Conservation (phyloP, 1,140 invertebrate genomes). For the Sminthurides bifidus region DNA sequence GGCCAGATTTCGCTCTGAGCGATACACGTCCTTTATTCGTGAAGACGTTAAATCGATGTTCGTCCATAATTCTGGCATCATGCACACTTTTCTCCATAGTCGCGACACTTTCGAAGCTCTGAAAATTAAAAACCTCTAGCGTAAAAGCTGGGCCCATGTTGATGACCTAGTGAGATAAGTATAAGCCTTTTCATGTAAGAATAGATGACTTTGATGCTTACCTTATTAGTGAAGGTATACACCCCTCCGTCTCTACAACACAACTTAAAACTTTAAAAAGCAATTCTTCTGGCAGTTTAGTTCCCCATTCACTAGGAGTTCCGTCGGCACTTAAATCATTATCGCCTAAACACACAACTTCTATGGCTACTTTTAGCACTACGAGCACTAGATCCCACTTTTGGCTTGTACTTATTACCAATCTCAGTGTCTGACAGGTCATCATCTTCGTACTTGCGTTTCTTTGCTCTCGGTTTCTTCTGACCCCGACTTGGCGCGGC, state of each 20-base stretch:
- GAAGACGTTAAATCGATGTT: constrained; percentile 57
- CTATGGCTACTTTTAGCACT: background rate
- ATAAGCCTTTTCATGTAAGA: constrained; percentile 22
- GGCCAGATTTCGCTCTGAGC: constrained; percentile 54
- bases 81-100: constrained; percentile 56
- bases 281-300: constrained; percentile 49
- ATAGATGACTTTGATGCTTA: constrained; percentile 34
- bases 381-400: constrained; percentile 7
- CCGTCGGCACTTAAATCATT: constrained; percentile 16
- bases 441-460: constrained; percentile 37
- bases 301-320: constrained; percentile 46
- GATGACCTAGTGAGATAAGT: background rate
- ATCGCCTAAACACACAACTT: background rate
- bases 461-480: constrained; percentile 37
- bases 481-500: constrained; percentile 9
- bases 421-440: constrained; percentile 42
- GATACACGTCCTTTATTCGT: constrained; percentile 56
- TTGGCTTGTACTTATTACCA: constrained; percentile 9
- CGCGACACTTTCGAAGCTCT: constrained; percentile 61
- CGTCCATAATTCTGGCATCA: constrained; percentile 55
- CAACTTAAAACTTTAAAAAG: constrained; percentile 57
- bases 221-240: constrained; percentile 58
- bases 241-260: constrained; percentile 51
- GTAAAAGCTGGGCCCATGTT: background rate
- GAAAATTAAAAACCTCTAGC: constrained; percentile 27